These are phyloP conservation scores for Aplysia californica DNA, from an alignment of 1,140 invertebrate genomes.

Conservation along the genomic window DNA sequence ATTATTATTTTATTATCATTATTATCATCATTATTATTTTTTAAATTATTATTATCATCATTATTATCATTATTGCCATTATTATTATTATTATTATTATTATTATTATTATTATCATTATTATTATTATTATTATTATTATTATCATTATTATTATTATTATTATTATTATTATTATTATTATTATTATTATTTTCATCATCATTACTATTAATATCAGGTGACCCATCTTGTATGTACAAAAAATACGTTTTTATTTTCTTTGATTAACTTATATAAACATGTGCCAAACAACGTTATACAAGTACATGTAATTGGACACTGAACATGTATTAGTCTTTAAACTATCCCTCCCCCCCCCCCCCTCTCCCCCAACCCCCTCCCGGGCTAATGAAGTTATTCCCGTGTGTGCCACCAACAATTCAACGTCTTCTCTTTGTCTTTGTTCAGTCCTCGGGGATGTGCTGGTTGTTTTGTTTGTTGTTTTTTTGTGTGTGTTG, in stretches of 20 bases:
- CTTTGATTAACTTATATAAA: neutral
- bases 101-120: conserved; percentile 1
- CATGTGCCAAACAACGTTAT: no score
- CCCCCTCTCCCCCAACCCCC: neutral
- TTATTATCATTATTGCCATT: neutral
- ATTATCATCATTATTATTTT: neutral
- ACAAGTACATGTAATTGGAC: no score
- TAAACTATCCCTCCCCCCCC: neutral
- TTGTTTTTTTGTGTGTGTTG: no score
- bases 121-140: neutral
- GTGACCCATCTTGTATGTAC: no score
- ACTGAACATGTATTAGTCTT: neutral
- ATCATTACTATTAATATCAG: neutral
- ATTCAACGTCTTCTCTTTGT: no score
- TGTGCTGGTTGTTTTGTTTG: no score
- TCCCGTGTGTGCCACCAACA: no score
- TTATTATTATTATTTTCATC: neutral
- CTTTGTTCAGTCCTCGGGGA: no score
- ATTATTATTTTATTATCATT: no score
- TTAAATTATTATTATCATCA: neutral
- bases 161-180: neutral
- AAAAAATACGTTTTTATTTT: no score
- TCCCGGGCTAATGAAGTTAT: neutral
- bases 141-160: neutral
- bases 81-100: neutral